Evolutionary conservation across 2,113 vertebrate species (phyloP).

Genomic region (Geococcyx californianus): DNA sequence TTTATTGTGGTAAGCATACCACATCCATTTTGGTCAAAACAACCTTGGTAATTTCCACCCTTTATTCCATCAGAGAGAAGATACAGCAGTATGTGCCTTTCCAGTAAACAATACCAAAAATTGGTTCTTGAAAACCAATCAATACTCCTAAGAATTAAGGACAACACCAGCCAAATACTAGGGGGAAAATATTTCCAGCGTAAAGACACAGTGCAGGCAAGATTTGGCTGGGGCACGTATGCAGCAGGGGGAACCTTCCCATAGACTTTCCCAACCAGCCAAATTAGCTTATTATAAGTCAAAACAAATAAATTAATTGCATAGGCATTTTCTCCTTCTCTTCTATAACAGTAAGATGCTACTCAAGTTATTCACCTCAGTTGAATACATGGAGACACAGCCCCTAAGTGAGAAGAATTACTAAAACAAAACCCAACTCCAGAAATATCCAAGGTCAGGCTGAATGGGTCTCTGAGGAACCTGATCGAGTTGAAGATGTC

Average conservation of each 20-base stretch:
- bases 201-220: neutral
- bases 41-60: neutral
- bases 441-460: too few species aligned
- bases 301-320: neutral
- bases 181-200: accelerated
- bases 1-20: neutral
- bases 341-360: neutral
- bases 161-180: neutral
- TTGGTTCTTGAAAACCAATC: neutral
- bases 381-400: accelerated
- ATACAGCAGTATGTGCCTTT: neutral
- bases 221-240: accelerated
- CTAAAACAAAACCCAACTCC: neutral
- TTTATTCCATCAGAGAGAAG: neutral
- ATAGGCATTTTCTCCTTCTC: too few species aligned
- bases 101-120: neutral
- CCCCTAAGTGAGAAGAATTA: neutral
- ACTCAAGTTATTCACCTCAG: neutral
- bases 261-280: neutral
- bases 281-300: neutral
- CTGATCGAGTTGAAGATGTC: too few species aligned
- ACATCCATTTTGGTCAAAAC: neutral
- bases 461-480: too few species aligned
- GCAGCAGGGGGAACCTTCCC: neutral
- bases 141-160: neutral